Evolutionary conservation across 2,797 vertebrate genomes (phyloP).

Genomic region (Ciconia nigra): DNA sequence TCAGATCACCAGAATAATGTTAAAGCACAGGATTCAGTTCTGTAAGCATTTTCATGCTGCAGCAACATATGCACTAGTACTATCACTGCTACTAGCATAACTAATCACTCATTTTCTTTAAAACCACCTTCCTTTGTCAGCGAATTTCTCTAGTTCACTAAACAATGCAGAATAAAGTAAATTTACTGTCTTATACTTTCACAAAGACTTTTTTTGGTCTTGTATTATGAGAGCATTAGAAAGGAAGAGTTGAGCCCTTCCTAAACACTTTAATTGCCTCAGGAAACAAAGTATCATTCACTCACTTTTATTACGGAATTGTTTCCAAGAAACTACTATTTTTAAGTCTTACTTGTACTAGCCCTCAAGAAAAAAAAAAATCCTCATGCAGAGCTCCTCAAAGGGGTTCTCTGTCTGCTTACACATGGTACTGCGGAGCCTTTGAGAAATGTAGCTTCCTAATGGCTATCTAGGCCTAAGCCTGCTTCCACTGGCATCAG

Average conservation of each 20-base stretch:
- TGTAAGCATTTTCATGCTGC: not conserved
- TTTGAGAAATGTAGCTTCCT: not conserved
- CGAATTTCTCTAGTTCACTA: not conserved
- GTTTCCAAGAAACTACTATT: not conserved
- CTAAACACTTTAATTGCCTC: not conserved
- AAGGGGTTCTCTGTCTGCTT: not conserved
- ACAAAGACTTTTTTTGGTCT: not conserved
- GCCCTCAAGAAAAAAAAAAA: not conserved
- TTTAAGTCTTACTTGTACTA: not conserved
- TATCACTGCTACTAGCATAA: not conserved
- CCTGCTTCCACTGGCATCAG: not conserved
- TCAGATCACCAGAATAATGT: not conserved
- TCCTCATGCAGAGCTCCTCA: not conserved
- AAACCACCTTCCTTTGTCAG: not conserved
- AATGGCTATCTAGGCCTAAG: not conserved
- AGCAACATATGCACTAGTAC: not conserved
- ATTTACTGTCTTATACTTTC: not conserved
- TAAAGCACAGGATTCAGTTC: not conserved
- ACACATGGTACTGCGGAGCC: not conserved
- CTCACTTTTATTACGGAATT: not conserved
- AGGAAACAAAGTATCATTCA: not conserved
- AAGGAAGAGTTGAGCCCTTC: not conserved
- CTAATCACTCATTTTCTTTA: not conserved
- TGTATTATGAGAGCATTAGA: not conserved
- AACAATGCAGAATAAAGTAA: not conserved